These are phyloP conservation scores for Lemur catta DNA, from an alignment of 2,797 vertebrate genomes.

Conservation along the genomic window DNA sequence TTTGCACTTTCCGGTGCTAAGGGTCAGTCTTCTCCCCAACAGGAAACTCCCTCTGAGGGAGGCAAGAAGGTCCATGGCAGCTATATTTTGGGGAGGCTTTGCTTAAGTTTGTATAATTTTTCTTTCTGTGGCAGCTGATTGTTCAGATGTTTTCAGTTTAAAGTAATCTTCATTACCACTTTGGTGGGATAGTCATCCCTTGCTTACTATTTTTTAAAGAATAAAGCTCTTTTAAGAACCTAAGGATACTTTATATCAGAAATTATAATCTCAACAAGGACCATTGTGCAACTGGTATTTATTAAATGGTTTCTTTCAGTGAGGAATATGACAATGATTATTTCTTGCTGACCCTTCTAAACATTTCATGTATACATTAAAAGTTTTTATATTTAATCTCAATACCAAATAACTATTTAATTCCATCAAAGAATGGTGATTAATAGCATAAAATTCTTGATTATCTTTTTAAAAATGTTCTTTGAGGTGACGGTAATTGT, in stretches of 20 bases:
- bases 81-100: not conserved
- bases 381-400: constrained; percentile 26
- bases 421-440: not conserved
- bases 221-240: constrained; percentile 5
- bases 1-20: not conserved
- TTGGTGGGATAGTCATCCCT: not conserved
- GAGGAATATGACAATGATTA: not conserved
- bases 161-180: not conserved
- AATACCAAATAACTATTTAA: not conserved
- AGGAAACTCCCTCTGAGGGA: not conserved
- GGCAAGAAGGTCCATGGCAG: not conserved
- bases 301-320: constrained; percentile 11
- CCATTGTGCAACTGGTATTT: not conserved
- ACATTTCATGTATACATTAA: not conserved
- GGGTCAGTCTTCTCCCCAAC: not conserved
- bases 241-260: not conserved
- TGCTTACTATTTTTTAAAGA: not conserved
- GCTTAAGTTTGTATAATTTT: not conserved
- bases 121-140: not conserved
- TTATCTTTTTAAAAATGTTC: constrained; percentile 8
- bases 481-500: constrained; percentile 36
- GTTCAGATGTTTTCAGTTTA: not conserved
- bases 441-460: not conserved
- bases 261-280: constrained; percentile 17
- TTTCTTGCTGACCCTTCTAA: not conserved